phyloP scores from a whole-genome alignment of 1,140 invertebrate species.

The Dendrolimus punctatus region DNA sequence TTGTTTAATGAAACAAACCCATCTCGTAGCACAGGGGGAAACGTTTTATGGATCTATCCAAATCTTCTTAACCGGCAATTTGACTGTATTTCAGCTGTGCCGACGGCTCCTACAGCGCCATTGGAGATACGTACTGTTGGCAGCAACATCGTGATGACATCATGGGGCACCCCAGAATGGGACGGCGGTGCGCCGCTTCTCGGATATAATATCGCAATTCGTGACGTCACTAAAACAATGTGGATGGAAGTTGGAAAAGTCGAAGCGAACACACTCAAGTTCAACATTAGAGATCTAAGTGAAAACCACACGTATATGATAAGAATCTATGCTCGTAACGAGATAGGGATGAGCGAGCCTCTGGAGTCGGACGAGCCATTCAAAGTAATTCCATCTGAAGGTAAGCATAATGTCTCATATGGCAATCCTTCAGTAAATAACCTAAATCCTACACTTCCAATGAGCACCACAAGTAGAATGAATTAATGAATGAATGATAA shows the following conservation, averaged over 20 bases:
- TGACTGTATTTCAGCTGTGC: constrained; percentile 77
- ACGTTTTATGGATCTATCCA: too few species aligned
- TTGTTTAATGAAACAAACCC: too few species aligned
- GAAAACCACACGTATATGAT: constrained; percentile 93
- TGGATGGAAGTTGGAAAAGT: constrained; percentile 96
- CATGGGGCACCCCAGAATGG: constrained; percentile 94
- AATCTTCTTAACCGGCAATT: too few species aligned
- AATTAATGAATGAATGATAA: too few species aligned
- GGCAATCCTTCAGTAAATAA: too few species aligned
- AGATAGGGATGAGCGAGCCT: constrained; percentile 95
- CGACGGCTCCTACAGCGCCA: constrained; percentile 91
- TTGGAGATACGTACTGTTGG: constrained; percentile 88
- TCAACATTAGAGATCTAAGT: constrained; percentile 89
- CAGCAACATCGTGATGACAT: constrained; percentile 88
- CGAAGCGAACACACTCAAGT: constrained; percentile 84
- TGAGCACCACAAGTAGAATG: too few species aligned
- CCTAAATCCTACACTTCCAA: too few species aligned
- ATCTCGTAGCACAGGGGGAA: too few species aligned
- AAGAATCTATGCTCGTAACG: constrained; percentile 94
- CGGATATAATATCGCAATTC: constrained; percentile 93
- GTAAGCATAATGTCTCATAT: constrained; percentile 62
- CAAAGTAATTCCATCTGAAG: constrained; percentile 85
- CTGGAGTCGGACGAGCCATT: constrained; percentile 94
- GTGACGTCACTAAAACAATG: constrained; percentile 93
- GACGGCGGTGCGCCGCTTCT: constrained; percentile 94